Evolutionary conservation across 64 coral and sea anemone genomes (phyloP).

Genomic region (Acropora yongei): DNA sequence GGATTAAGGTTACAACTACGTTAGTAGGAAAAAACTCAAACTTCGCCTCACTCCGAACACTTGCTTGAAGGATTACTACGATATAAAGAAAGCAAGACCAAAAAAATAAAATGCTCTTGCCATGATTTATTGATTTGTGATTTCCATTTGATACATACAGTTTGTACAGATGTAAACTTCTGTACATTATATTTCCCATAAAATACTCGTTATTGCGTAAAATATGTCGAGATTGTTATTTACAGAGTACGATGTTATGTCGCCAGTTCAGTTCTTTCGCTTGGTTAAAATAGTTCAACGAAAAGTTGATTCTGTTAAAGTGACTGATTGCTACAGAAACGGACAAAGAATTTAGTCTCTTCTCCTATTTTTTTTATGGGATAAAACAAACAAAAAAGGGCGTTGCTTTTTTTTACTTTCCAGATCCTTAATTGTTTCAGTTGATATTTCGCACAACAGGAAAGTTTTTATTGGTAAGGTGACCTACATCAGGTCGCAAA

Average conservation of each 20-base stretch:
- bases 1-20: too few species aligned
- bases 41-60: too few species aligned
- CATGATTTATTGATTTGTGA: conserved; percentile 10
- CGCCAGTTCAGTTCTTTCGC: neutral
- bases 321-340: neutral
- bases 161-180: conserved; percentile 17
- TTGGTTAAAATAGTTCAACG: neutral
- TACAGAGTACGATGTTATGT: neutral
- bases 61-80: too few species aligned
- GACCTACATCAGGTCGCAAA: too few species aligned
- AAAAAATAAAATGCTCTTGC: neutral
- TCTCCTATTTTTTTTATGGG: neutral
- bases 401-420: too few species aligned
- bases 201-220: conserved; percentile 14
- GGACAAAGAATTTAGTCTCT: too few species aligned
- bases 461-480: too few species aligned
- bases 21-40: too few species aligned
- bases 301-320: neutral
- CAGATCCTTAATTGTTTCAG: too few species aligned
- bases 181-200: conserved; percentile 20
- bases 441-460: too few species aligned
- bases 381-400: neutral
- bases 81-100: neutral
- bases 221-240: neutral
- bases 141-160: neutral